Conservation (phyloP, 2,888 invertebrate species). For the Torymus texanus region DNA sequence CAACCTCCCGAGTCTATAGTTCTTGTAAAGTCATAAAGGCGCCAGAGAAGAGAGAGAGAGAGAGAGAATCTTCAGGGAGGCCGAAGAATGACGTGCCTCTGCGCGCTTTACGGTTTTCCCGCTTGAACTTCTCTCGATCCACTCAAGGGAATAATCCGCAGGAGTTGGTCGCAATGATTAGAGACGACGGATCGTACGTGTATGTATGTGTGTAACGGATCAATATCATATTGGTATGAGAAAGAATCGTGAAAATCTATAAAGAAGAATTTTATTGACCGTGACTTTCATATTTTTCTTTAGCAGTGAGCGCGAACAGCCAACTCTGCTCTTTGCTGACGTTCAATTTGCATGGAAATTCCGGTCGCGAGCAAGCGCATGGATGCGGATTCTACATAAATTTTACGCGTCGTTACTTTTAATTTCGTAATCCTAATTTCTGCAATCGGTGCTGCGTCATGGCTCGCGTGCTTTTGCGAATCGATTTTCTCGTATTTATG, state of each 20-base stretch:
- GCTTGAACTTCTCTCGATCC: background rate
- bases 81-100: constrained; percentile 24
- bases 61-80: constrained; percentile 9
- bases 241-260: background rate
- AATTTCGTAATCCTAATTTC: constrained; percentile 14
- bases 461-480: no score
- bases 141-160: no score
- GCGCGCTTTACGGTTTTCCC: constrained; percentile 19
- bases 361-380: background rate
- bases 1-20: constrained; percentile 3
- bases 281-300: constrained; percentile 7
- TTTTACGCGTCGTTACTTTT: constrained; percentile 20
- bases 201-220: background rate
- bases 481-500: no score
- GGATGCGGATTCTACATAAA: background rate
- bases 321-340: background rate
- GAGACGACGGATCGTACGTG: no score
- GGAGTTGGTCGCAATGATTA: no score
- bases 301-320: background rate
- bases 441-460: no score
- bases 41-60: background rate
- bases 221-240: constrained; percentile 12
- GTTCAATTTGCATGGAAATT: constrained; percentile 40
- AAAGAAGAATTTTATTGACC: background rate
- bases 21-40: constrained; percentile 47